phyloP scores from a whole-genome alignment of 92 coral and sea anemone genomes.

The Umimayanthus chanpuru region DNA sequence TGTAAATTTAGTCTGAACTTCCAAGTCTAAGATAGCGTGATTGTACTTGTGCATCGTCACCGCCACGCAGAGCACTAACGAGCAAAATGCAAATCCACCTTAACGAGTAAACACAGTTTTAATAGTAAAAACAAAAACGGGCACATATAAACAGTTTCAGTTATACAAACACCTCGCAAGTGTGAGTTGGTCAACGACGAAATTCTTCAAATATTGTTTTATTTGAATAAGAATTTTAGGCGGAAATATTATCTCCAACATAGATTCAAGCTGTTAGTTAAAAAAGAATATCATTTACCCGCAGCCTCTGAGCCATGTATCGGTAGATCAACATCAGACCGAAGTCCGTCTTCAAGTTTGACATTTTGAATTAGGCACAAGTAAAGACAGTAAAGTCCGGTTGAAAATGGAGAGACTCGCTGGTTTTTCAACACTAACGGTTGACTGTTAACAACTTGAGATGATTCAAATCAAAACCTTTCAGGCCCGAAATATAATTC shows the following conservation, averaged over 20 bases:
- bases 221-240: not conserved
- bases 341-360: not conserved
- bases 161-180: not conserved
- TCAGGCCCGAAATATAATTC: not conserved
- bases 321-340: not conserved
- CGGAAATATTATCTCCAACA: not conserved
- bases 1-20: too few species aligned
- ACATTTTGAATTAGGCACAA: not conserved
- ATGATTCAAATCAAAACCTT: not conserved
- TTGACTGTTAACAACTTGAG: not conserved
- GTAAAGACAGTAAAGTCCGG: not conserved
- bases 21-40: not conserved
- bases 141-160: not conserved
- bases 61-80: not conserved
- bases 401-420: not conserved
- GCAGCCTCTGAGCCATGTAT: slow-evolving; percentile 14
- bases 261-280: not conserved
- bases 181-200: not conserved
- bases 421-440: not conserved
- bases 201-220: not conserved
- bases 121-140: not conserved
- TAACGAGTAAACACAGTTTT: too few species aligned
- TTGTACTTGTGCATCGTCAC: not conserved
- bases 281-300: slow-evolving; percentile 17
- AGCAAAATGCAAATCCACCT: not conserved